These are phyloP conservation scores for Drosophila algonquin DNA, from an alignment of 2,888 invertebrate genomes.

Conservation along the genomic window DNA sequence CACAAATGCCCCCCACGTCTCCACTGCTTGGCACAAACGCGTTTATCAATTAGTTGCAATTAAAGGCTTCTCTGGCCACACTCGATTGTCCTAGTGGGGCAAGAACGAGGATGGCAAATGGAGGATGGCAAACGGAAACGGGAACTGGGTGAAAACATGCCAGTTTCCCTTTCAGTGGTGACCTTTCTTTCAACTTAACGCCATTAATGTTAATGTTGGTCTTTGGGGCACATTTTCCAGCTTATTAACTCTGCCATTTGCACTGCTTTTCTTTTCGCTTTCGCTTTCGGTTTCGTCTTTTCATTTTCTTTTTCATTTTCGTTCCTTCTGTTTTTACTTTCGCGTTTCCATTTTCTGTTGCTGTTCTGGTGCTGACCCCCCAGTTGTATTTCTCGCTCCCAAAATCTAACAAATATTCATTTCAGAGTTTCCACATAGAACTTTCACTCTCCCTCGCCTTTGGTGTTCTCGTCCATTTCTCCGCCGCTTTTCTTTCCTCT, in stretches of 20 bases:
- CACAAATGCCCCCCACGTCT: not conserved
- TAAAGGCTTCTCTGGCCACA: slow-evolving; percentile 43
- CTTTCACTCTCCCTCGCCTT: not conserved
- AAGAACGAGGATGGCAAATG: too few species aligned
- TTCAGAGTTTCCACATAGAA: slow-evolving; percentile 6
- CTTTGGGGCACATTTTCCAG: slow-evolving; percentile 61
- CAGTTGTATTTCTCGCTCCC: not conserved
- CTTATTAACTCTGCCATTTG: slow-evolving; percentile 64
- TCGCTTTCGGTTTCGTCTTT: not conserved
- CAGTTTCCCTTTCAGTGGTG: slow-evolving; percentile 29
- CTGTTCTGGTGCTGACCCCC: not conserved
- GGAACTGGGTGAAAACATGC: slow-evolving; percentile 9
- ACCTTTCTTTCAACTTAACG: slow-evolving; percentile 51
- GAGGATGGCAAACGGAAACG: not conserved
- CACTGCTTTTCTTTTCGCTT: slow-evolving; percentile 1
- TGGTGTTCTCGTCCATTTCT: not conserved
- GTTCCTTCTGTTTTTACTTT: not conserved
- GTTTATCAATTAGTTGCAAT: slow-evolving; percentile 63
- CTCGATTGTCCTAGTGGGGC: slow-evolving; percentile 10
- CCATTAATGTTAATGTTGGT: slow-evolving; percentile 58
- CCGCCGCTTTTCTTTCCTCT: not conserved
- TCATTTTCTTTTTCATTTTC: not conserved
- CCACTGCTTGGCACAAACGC: not conserved
- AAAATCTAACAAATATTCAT: slow-evolving; percentile 14
- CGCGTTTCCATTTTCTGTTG: too few species aligned